A percentile compares a stretch with the other conserved stretches of the same genome.
These are phyloP conservation scores for Rhingia campestris DNA, from an alignment of 2,888 invertebrate genomes.

Conservation along the genomic window DNA sequence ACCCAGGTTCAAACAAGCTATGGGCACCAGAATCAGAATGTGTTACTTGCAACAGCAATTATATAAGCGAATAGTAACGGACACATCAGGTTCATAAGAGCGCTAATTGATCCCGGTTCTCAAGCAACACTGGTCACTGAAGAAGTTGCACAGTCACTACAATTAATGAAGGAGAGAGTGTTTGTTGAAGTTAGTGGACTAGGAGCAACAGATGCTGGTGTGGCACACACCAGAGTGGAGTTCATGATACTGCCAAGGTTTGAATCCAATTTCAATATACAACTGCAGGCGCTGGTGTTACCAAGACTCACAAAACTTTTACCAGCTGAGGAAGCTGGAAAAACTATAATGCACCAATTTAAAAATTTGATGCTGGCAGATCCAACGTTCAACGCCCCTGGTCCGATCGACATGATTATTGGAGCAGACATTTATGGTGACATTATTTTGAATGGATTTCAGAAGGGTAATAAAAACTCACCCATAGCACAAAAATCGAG, in stretches of 20 bases:
- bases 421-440: no score
- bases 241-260: no score
- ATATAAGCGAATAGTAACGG: not conserved
- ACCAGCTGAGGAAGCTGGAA: slow-evolving; percentile 4
- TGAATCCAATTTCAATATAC: not conserved
- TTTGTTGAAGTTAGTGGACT: slow-evolving; percentile 5
- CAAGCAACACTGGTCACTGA: slow-evolving; percentile 13
- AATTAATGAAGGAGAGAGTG: not conserved
- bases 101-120: slow-evolving; percentile 25
- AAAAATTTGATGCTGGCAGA: no score
- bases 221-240: no score
- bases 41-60: slow-evolving; percentile 23
- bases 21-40: slow-evolving; percentile 1
- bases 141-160: slow-evolving; percentile 5
- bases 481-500: no score
- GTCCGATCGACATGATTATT: no score
- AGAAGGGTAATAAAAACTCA: no score
- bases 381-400: no score
- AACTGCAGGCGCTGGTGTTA: not conserved
- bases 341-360: no score
- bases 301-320: not conserved
- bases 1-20: not conserved
- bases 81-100: not conserved
- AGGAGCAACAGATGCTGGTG: not conserved
- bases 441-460: no score